Evolutionary conservation across 1,140 invertebrate genomes (phyloP), one percentile per base, ranked within the genome.

Genomic region (Eurosta solidaginis): DNA sequence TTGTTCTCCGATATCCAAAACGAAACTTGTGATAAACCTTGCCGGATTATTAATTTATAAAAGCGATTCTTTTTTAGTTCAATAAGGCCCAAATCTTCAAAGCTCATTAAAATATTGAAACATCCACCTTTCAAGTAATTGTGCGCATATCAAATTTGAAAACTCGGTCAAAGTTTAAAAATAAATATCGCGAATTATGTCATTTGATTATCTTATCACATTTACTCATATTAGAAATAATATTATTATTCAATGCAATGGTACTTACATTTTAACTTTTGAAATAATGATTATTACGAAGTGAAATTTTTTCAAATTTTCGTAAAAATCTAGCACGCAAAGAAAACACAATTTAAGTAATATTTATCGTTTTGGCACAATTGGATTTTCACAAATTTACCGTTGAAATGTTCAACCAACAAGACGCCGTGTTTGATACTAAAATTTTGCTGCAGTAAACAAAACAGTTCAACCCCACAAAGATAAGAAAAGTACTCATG

Each of bases 401-500:
- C 73, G 73, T 47, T 45, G 22, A 10, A 45, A 49, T 49, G 75
- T 76, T 54, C 33, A 6, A 40, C 25, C 81, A 81, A 83, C 80
- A 81, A 83, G 81, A 81, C 81, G 82, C 80, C 82, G 82, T 78
- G 79, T 83, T 84, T 80, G 79, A 80, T 81, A 83, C 79, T 80
- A 79, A 83, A 78, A 78, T 82, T 78, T 78, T 80, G 81, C 80
- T 82, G 75, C 81, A 82, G 84, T 85, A 85, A 85, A 85, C 84
- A 85, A 85, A 85, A 82, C 80, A 82, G 83, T 82, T 82, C 84
- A 85, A 85, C 84, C 84, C 84, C 84, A 81, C 84, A 80, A 75
- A 50, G 44, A 7, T 17, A 45, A 9, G 7, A 45, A 74, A 74
- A 17, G 12, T n/a, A 42, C 2, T 42, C 44, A 36, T 47, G 22